Conservation (phyloP, 2,113 vertebrate species). For the Phyllostomus hastatus region DNA sequence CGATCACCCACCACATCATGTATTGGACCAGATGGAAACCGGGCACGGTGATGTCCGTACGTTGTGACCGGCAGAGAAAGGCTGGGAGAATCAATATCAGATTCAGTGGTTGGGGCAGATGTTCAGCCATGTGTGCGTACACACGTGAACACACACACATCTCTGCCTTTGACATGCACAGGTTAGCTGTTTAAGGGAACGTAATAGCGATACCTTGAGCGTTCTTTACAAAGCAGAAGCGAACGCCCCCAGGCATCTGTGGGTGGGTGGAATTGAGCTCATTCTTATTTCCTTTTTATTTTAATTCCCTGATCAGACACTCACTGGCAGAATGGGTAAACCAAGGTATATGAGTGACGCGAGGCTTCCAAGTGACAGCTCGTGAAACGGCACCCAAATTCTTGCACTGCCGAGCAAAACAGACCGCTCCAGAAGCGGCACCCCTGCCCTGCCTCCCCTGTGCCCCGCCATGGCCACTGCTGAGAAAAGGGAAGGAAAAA, state of each 20-base stretch:
- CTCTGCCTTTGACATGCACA: neutral
- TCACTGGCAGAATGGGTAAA: neutral
- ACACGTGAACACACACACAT: neutral
- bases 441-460: neutral
- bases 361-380: neutral
- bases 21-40: neutral
- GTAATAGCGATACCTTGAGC: neutral
- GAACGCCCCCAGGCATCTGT: neutral
- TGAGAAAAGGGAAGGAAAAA: slow-evolving; percentile 45
- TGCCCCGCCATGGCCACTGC: neutral
- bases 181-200: neutral
- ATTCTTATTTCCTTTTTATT: neutral
- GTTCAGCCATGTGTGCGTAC: no score
- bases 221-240: neutral
- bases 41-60: neutral
- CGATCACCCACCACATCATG: no score
- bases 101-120: neutral
- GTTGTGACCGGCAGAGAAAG: neutral
- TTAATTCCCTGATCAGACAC: neutral
- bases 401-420: neutral
- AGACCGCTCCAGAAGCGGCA: neutral
- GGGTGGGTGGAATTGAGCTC: neutral
- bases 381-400: neutral
- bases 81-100: neutral
- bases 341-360: neutral